Evolutionary conservation across 1,140 invertebrate species (phyloP), one percentile per base, ranked within the genome.

Genomic region (Chironomus striatipennis): DNA sequence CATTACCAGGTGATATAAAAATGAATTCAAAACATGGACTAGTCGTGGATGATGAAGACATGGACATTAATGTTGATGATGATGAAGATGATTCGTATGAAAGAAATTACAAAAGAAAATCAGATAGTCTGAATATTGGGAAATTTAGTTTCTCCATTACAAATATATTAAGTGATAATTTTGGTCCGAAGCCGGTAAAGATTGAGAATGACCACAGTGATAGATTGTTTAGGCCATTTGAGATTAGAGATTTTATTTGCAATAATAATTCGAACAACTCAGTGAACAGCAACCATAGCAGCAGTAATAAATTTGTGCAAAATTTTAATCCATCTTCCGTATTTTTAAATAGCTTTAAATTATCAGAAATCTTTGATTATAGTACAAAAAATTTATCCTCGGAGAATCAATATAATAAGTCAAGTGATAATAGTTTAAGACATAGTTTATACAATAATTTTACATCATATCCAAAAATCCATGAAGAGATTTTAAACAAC

Each of bases 111-210:
- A 57, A 57, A 18, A 20, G 17, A 18, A 70, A 70, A 21, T 18
- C 65, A 10, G 65, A 70, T 70, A 70, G 65, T 70, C 20, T 70
- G 17, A 70, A 70, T 70, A 57, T 57, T 57, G 47, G 47, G n/a
- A 70, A 70, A 17, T 70, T 82, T 74, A 79, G 79, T 43, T 82
- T 82, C 65, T 81, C 80, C 73, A 82, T 82, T n/a, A 80, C 80
- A 0, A 82, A 82, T 43, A 82, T 82, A 42, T 75, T 82, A 7
- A 82, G 81, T 76, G 81, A 82, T 77, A 80, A 80, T 57, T 82
- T 82, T 20, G 81, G 81, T 17, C 65, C 65, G 65, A 70, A n/a
- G 18, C 17, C 65, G n/a, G 6, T 70, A 20, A 70, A 70, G 18
- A 70, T 18, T 20, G 65, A 74, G 64, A 79, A 81, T 73, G 76